phyloP scores from a whole-genome alignment of 1,140 invertebrate species.

The Euwallacea similis region DNA sequence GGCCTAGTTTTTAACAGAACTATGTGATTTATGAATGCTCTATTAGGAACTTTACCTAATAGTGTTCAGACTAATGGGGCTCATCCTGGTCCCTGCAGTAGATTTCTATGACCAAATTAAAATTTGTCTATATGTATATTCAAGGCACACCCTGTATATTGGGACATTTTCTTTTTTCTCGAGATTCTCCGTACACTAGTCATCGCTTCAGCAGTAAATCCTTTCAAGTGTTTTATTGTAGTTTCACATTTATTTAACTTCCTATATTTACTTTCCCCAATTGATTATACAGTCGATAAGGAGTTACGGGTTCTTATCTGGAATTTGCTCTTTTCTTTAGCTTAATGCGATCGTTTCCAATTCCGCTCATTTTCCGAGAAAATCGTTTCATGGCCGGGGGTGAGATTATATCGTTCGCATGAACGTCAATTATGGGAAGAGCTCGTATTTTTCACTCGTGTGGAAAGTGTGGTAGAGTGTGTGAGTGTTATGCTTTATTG shows the following conservation, averaged over 20 bases:
- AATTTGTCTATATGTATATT: no score
- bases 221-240: constrained; percentile 12
- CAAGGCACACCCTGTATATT: no score
- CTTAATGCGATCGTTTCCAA: constrained; percentile 43
- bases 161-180: no score
- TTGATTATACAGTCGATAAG: constrained; percentile 26
- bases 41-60: no score
- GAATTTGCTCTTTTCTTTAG: constrained; percentile 25
- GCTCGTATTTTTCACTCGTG: constrained; percentile 12
- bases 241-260: constrained; percentile 16
- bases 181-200: no score
- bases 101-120: no score
- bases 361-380: constrained; percentile 47
- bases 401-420: constrained; percentile 24
- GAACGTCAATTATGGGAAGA: constrained; percentile 18
- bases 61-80: no score
- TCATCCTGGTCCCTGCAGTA: no score
- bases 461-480: no score
- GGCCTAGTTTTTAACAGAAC: no score
- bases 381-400: constrained; percentile 46
- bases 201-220: not conserved
- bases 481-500: no score
- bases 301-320: constrained; percentile 15
- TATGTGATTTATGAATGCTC: no score
- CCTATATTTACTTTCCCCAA: constrained; percentile 17